Base-by-base conservation (phyloP, 2,113 vertebrate species). In the Tautogolabrus adspersus region DNA sequence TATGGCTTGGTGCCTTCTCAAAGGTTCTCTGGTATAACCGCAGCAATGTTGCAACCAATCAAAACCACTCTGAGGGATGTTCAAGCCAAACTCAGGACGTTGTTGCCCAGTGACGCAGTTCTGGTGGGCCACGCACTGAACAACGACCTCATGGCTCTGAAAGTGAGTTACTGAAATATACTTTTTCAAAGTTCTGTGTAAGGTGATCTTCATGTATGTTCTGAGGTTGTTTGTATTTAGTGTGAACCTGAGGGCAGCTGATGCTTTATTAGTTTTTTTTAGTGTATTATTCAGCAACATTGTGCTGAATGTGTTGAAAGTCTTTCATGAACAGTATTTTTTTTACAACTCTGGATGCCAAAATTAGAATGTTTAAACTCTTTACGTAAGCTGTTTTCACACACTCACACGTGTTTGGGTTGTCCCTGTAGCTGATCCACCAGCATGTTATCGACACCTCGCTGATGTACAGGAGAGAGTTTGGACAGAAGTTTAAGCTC, bases 61-160 rank as follows among this genome's bases (percentile, higher is more conserved):
- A 95, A 75, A 19, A 96, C 95, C 13, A 95, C 86, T 49, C 93
- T 98, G 3, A 67, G 86, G 54, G 96, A 97, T 8, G 90, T 97
- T 63, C 97, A 97, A 68, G 70, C 9, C 1, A 94, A 79, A 62
- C 52, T 98, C 12, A 93, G 84, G 89, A 55, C 83, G 16, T 66
- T 97, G 75, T 93, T 99, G 81, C 96, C 96, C 1, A 63, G 10
- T 0, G 91, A 97, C n/a, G 97, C 96, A 0, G 94, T 98, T 6
- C 90, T 99, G 83, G 97, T 98, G 44, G 97, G 97, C 10, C 97
- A 99, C 78, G 97, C 95, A 0, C 82, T 98, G 11, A 90, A 97
- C 46, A 73, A 85, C 11, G 96, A 98, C 87, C 96, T 98, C 18
- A 75, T 51, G 12, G 95, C 95, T 69, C 83, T 99, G 64, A 92